These are phyloP conservation scores for Ciconia maguari DNA, from an alignment of 2,113 vertebrate species.

Conservation along the genomic window DNA sequence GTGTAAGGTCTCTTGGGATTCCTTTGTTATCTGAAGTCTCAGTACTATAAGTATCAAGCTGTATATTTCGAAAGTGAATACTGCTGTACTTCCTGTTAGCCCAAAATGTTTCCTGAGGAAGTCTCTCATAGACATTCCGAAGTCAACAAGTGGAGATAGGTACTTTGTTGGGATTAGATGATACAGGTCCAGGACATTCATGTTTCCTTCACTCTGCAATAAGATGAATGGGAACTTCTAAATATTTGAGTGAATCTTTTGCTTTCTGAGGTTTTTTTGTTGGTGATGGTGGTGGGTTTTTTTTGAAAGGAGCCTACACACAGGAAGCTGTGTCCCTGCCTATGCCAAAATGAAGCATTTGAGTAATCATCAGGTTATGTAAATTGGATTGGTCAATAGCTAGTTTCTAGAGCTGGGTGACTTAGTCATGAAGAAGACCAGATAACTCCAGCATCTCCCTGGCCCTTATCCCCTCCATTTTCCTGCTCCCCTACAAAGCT, in stretches of 20 bases:
- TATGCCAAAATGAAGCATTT: not conserved
- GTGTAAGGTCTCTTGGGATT: not conserved
- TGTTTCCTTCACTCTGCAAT: not conserved
- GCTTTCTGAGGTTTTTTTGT: not conserved
- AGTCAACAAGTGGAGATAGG: not conserved
- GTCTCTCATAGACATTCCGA: not conserved
- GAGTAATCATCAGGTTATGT: not conserved
- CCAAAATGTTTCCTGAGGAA: not conserved
- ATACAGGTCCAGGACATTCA: not conserved
- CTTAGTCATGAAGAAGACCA: not conserved
- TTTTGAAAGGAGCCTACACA: not conserved
- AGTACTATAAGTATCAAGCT: not conserved
- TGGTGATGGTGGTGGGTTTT: no score
- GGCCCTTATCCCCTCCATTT: not conserved
- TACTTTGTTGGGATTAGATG: not conserved
- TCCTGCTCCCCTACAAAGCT: not conserved
- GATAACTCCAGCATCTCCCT: not conserved
- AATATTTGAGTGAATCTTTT: not conserved
- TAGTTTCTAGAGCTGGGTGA: not conserved
- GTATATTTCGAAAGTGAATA: not conserved
- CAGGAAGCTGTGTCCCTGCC: not conserved
- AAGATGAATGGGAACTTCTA: not conserved
- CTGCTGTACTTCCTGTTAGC: not conserved
- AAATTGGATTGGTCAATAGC: not conserved
- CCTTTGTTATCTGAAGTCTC: not conserved